A percentile compares a stretch with the other conserved stretches of the same genome.
Evolutionary conservation across 1,140 invertebrate species (phyloP).

Genomic region (Sinonovacula constricta): DNA sequence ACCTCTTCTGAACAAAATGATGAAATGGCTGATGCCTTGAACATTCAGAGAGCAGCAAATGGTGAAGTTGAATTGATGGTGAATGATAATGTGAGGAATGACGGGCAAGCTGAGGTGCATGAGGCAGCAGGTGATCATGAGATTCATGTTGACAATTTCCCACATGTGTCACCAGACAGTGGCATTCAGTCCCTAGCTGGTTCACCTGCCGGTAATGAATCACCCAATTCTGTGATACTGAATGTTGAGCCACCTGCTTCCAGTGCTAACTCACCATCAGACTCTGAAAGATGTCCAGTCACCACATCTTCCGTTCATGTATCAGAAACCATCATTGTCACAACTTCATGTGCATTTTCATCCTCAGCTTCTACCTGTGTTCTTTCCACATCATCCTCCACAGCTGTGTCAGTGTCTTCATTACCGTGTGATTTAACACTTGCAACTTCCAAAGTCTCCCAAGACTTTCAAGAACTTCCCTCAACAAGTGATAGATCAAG

Average conservation of each 20-base stretch:
- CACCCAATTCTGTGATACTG: constrained; percentile 37
- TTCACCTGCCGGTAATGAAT: constrained; percentile 82
- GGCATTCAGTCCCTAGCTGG: constrained; percentile 93
- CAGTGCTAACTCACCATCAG: neutral
- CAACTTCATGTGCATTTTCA: neutral
- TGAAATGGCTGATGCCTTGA: too few species aligned
- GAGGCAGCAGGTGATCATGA: constrained; percentile 22
- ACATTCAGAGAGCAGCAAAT: neutral
- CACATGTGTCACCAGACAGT: constrained; percentile 91
- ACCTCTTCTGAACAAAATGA: too few species aligned
- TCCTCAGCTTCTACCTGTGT: neutral
- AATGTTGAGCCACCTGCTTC: neutral
- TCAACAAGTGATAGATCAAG: neutral
- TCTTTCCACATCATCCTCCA: constrained; percentile 1
- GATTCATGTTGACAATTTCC: constrained; percentile 27
- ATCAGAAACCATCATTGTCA: neutral
- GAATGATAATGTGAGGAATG: too few species aligned
- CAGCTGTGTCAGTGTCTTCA: constrained; percentile 13
- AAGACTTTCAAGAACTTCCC: neutral
- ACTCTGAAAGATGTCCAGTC: neutral
- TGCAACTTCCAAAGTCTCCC: neutral
- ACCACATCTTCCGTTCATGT: neutral
- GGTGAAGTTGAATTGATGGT: neutral
- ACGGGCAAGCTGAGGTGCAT: constrained; percentile 2
- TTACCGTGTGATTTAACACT: neutral